These are phyloP conservation scores for Poeciliopsis prolifica DNA, from an alignment of 2,113 vertebrate species.

Conservation along the genomic window DNA sequence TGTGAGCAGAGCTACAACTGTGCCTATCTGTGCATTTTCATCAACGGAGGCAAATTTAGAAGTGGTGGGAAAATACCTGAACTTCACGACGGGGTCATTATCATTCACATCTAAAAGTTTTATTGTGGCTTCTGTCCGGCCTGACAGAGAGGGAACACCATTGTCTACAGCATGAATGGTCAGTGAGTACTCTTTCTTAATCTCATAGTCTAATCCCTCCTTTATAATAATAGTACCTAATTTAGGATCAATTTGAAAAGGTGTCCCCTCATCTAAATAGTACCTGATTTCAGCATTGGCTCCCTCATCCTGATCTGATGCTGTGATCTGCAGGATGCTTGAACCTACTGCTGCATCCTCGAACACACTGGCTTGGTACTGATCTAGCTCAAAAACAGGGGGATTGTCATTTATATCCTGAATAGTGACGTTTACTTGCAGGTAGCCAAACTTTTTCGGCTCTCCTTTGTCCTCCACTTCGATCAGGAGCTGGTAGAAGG, in stretches of 20 bases:
- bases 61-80: conserved; percentile 91
- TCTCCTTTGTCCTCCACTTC: conserved; percentile 96
- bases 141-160: conserved; percentile 88
- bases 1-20: conserved; percentile 93
- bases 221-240: conserved; percentile 90
- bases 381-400: conserved; percentile 87
- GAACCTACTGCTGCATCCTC: conserved; percentile 91
- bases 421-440: conserved; percentile 96
- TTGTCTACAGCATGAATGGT: conserved; percentile 91
- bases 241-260: conserved; percentile 93
- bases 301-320: conserved; percentile 92
- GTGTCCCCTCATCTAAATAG: conserved; percentile 86
- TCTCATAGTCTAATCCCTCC: conserved; percentile 90
- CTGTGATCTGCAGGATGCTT: conserved; percentile 90
- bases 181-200: conserved; percentile 88
- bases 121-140: conserved; percentile 89
- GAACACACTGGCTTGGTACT: conserved; percentile 88
- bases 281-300: conserved; percentile 93
- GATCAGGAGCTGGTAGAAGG: conserved; percentile 90
- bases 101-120: conserved; percentile 94
- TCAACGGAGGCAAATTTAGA: conserved; percentile 96
- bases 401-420: conserved; percentile 98
- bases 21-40: conserved; percentile 94
- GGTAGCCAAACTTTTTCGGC: conserved; percentile 89
- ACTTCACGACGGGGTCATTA: conserved; percentile 95